Percentiles rank a stretch among this genome's conserved stretches.
Evolutionary conservation across 2,888 invertebrate genomes (phyloP).

Genomic region (Piscicola geometra): DNA sequence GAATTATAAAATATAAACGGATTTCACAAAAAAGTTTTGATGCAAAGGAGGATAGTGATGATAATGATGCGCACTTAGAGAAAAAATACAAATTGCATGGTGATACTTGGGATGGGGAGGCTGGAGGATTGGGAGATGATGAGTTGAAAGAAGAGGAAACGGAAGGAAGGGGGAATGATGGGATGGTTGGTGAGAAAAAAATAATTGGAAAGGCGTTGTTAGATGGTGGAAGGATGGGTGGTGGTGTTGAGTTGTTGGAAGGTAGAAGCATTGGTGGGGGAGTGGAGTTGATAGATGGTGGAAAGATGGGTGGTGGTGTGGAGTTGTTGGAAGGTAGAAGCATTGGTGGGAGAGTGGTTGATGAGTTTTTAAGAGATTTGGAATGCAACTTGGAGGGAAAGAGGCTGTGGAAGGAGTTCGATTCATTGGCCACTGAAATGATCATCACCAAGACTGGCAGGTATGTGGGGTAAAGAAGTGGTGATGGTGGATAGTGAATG

Average conservation of each 20-base stretch:
- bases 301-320: background rate
- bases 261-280: background rate
- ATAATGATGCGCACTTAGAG: background rate
- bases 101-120: background rate
- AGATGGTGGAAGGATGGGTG: background rate
- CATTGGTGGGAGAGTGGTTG: background rate
- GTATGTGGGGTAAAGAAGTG: too few species aligned
- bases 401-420: background rate
- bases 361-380: background rate
- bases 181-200: background rate
- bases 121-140: background rate
- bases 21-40: background rate
- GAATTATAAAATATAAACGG: background rate
- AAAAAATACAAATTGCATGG: background rate
- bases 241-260: background rate
- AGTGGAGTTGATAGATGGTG: background rate
- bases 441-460: constrained; percentile 12
- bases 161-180: background rate
- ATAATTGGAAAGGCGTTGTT: background rate
- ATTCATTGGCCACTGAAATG: background rate
- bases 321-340: too few species aligned
- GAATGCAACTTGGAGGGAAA: background rate
- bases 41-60: background rate
- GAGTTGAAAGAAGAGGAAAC: background rate
- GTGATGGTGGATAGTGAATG: too few species aligned